A percentile compares a stretch with the other conserved stretches of the same genome.
Evolutionary conservation across 2,888 invertebrate species (phyloP).

Genomic region (Drosophila bunnanda): DNA sequence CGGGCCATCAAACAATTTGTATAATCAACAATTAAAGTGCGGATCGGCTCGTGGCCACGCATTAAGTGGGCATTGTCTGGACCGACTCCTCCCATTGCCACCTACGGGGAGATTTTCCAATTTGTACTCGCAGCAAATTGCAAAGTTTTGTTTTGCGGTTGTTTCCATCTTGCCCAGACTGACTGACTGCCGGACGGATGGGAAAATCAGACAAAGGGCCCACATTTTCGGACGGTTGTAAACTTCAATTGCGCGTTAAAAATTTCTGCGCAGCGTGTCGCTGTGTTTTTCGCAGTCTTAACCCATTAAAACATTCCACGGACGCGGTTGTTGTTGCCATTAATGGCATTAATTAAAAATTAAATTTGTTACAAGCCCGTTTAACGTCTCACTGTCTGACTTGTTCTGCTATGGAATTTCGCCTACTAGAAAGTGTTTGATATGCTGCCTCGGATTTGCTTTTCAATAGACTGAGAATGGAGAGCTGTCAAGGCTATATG

Average conservation of each 20-base stretch:
- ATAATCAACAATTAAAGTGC: conserved; percentile 72
- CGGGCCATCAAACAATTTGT: conserved; percentile 52
- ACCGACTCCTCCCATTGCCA: not conserved
- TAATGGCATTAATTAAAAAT: conserved; percentile 80
- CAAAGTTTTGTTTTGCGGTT: conserved; percentile 62
- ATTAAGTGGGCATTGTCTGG: conserved; percentile 64
- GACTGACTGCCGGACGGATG: conserved; percentile 12
- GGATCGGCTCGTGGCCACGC: conserved; percentile 54
- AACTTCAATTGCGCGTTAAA: conserved; percentile 81
- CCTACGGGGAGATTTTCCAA: conserved; percentile 54
- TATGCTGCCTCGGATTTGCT: conserved; percentile 22
- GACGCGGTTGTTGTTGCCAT: conserved; percentile 42
- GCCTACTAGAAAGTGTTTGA: conserved; percentile 44
- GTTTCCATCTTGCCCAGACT: conserved; percentile 22
- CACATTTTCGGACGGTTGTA: conserved; percentile 58
- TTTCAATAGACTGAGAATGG: conserved; percentile 1
- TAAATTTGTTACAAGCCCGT: conserved; percentile 67
- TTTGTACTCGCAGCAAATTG: conserved; percentile 61
- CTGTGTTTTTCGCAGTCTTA: conserved; percentile 47
- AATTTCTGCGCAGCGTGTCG: conserved; percentile 61
- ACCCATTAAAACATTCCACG: conserved; percentile 34
- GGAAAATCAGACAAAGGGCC: conserved; percentile 13
- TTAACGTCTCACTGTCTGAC: conserved; percentile 37
- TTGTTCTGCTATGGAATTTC: conserved; percentile 36
- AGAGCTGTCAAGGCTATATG: not conserved